A percentile compares a stretch with the other conserved stretches of the same genome.
Evolutionary conservation across 2,113 vertebrate genomes (phyloP).

Genomic region (Rhabdornis inornatus): DNA sequence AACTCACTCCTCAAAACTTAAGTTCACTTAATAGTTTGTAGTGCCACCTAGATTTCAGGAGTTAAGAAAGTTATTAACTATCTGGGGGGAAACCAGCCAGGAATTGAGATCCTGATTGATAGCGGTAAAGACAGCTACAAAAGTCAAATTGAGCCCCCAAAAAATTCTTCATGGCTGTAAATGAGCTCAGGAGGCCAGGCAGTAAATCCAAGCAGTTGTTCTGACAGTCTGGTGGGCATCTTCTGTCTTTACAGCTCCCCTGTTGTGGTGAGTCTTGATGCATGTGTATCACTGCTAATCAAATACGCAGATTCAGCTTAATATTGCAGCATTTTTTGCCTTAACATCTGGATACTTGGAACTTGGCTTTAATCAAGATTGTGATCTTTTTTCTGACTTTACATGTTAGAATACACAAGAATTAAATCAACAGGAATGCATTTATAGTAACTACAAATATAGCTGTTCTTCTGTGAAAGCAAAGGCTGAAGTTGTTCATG

Average conservation of each 20-base stretch:
- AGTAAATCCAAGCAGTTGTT: neutral
- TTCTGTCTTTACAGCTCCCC: neutral
- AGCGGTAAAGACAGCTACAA: neutral
- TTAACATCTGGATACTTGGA: neutral
- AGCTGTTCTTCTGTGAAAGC: constrained; percentile 59
- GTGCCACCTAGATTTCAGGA: neutral
- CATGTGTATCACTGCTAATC: neutral
- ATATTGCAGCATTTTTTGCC: neutral
- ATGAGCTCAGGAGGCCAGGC: neutral
- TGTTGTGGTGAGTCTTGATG: neutral
- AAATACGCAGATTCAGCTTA: neutral
- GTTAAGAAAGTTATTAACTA: neutral
- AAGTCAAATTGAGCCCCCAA: neutral
- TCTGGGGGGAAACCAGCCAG: neutral
- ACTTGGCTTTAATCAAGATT: neutral
- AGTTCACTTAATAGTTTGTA: neutral
- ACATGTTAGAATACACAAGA: neutral
- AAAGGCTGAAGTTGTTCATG: constrained; percentile 43
- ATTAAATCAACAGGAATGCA: neutral
- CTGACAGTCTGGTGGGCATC: neutral
- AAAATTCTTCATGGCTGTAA: neutral
- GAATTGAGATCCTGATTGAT: neutral
- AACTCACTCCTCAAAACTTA: neutral
- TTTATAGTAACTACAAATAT: neutral
- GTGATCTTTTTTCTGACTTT: neutral